Percentiles rank a stretch among this genome's conserved stretches.
Conservation (phyloP, 2,797 vertebrate species). For the Bryconaethiops microstoma region DNA sequence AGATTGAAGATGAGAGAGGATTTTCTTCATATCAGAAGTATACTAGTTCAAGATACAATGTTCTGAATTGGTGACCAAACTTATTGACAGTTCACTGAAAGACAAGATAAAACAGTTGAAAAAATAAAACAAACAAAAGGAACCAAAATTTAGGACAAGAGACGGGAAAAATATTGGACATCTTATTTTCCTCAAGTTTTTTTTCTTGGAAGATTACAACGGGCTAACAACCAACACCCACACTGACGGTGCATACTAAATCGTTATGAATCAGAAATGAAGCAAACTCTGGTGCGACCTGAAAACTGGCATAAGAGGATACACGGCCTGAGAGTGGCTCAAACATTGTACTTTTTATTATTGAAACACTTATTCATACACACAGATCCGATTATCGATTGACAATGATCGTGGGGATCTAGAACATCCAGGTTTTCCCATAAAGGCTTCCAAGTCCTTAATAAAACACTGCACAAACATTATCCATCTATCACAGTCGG, state of each 20-base stretch:
- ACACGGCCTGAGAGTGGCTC: constrained; percentile 27
- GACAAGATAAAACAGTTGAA: constrained; percentile 52
- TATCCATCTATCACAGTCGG: constrained; percentile 1
- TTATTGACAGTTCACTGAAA: constrained; percentile 67
- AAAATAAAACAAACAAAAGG: constrained; percentile 35
- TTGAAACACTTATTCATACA: constrained; percentile 33
- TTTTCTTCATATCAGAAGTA: constrained; percentile 71
- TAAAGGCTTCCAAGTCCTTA: constrained; percentile 18
- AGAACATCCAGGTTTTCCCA: constrained; percentile 29
- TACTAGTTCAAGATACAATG: constrained; percentile 58
- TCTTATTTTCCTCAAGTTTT: constrained; percentile 65
- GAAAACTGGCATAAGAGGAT: constrained; percentile 39
- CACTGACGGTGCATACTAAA: constrained; percentile 68
- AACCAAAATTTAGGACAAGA: constrained; percentile 46
- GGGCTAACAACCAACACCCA: constrained; percentile 67
- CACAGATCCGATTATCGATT: constrained; percentile 30
- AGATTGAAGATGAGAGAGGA: constrained; percentile 68
- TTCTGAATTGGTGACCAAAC: constrained; percentile 47
- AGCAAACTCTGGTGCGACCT: constrained; percentile 66
- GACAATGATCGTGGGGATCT: constrained; percentile 33
- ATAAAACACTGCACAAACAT: not conserved
- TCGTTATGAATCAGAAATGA: constrained; percentile 69
- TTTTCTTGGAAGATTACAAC: constrained; percentile 62
- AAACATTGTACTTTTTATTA: constrained; percentile 48
- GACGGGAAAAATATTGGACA: constrained; percentile 52